phyloP scores from a whole-genome alignment of 2,113 vertebrate species.

The Onychostoma macrolepis region DNA sequence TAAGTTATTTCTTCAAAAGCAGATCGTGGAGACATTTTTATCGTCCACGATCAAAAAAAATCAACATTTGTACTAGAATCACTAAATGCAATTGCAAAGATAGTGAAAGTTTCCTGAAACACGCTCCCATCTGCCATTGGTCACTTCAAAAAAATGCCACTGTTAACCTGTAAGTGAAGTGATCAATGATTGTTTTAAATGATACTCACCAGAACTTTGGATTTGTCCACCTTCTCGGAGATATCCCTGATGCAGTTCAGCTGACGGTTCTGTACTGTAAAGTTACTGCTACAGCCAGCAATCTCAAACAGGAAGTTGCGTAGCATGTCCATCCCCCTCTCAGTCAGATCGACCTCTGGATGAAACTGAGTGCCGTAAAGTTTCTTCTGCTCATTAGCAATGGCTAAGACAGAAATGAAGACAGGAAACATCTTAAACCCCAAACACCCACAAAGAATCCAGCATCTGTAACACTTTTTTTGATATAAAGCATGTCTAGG shows the following conservation, averaged over 20 bases:
- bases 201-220: conserved; percentile 92
- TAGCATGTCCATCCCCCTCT: conserved; percentile 92
- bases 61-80: no score
- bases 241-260: conserved; percentile 88
- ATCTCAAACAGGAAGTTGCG: conserved; percentile 96
- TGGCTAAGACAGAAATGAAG: conserved; percentile 73
- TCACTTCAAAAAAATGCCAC: background rate
- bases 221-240: conserved; percentile 87
- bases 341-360: conserved; percentile 95
- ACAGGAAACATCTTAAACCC: background rate
- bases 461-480: background rate
- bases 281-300: conserved; percentile 91
- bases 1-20: no score
- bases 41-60: no score
- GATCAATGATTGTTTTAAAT: background rate
- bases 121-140: background rate
- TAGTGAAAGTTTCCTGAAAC: background rate
- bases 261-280: conserved; percentile 93
- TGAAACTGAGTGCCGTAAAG: conserved; percentile 97
- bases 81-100: background rate
- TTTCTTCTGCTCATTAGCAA: conserved; percentile 97
- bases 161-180: background rate
- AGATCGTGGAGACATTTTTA: no score
- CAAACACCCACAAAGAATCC: background rate
- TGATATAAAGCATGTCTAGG: background rate